phyloP scores from a whole-genome alignment of 2,888 invertebrate genomes.

The Hedya salicella region DNA sequence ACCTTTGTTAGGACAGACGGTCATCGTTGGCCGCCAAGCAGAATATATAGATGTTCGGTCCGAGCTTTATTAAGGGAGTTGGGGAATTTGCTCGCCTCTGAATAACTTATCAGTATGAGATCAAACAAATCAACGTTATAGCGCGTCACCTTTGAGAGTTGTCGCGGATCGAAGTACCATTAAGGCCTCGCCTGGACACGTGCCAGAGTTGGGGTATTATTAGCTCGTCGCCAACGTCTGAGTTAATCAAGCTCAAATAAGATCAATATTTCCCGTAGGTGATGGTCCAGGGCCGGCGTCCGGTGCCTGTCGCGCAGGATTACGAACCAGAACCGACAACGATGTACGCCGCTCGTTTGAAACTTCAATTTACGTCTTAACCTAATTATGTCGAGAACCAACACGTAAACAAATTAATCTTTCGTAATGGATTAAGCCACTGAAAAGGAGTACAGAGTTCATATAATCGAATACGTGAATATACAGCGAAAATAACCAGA shows the following conservation, averaged over 20 bases:
- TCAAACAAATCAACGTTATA: slow-evolving; percentile 45
- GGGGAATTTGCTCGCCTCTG: slow-evolving; percentile 29
- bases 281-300: slow-evolving; percentile 68
- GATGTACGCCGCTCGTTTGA: slow-evolving; percentile 50
- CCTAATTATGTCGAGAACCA: slow-evolving; percentile 51
- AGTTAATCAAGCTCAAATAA: slow-evolving; percentile 85
- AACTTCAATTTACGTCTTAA: slow-evolving; percentile 52
- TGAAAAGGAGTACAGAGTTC: slow-evolving; percentile 8
- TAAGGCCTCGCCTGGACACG: slow-evolving; percentile 79
- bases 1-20: slow-evolving; percentile 3
- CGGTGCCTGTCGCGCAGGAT: slow-evolving; percentile 62
- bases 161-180: slow-evolving; percentile 82
- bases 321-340: slow-evolving; percentile 57
- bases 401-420: slow-evolving; percentile 42
- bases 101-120: slow-evolving; percentile 43
- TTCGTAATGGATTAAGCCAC: slow-evolving; percentile 16
- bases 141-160: slow-evolving; percentile 78
- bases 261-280: slow-evolving; percentile 82
- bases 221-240: slow-evolving; percentile 80
- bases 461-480: background rate
- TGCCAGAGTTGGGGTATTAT: slow-evolving; percentile 82
- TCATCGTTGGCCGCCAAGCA: slow-evolving; percentile 4
- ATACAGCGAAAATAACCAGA: background rate
- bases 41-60: slow-evolving; percentile 14
- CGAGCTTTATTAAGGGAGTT: slow-evolving; percentile 28